Evolutionary conservation across 2,888 invertebrate genomes (phyloP), one percentile per base, ranked within the genome.

Genomic region (Eupeodes latifasciatus): DNA sequence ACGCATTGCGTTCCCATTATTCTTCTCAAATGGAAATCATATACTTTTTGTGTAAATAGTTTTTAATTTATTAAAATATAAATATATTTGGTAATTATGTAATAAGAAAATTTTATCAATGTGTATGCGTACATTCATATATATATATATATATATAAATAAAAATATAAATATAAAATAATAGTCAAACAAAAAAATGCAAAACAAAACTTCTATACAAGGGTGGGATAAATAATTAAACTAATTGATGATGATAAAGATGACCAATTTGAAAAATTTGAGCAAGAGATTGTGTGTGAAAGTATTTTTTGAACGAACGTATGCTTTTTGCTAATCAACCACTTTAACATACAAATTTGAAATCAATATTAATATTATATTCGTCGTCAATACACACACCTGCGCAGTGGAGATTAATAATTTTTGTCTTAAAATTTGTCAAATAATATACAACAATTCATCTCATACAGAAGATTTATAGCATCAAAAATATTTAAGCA

Each of bases 1-100:
- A 61, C 47, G 74, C 85, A 75, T 84, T 81, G 88, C 75, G 81
- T 81, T 85, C 81, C 88, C 77, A 81, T 87, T 69, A 66, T 88
- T 88, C 27, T 27, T 27, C 27, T 27, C 27, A 71, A 71, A 85
- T 88, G 85, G 81, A 88, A 78, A 78, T 85, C 84, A 81, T 81
- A 85, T 71, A 85, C 81, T 85, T 88, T 88, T 85, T 89, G 79
- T 89, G 89, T 89, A 89, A 89, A 89, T 89, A 89, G 89, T 81
- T 89, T 89, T 89, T 89, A 89, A 89, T 89, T 89, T 89, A 89
- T 89, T 89, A 78, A 89, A 89, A 88, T 88, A 88, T 88, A 88
- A 88, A 88, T 88, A 88, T 88, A 88, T 88, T 88, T 88, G 84
- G 85, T 88, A 88, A 88, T 85, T 88, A 88, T 74, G 16, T 85